These are phyloP conservation scores for Boleophthalmus pectinirostris DNA, from an alignment of 2,113 vertebrate species.

Conservation along the genomic window DNA sequence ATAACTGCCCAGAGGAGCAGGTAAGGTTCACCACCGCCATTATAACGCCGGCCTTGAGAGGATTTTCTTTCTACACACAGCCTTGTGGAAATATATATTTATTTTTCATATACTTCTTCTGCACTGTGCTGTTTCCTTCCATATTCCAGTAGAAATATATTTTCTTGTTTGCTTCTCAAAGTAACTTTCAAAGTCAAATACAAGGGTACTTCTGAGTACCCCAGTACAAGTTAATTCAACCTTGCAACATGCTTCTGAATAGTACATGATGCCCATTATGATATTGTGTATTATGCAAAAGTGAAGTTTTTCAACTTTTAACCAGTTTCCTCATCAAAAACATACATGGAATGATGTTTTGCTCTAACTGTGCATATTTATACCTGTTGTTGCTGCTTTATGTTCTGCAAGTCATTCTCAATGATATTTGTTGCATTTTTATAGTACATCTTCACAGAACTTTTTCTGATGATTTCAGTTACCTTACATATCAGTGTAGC, in stretches of 20 bases:
- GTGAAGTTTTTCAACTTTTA: too few species aligned
- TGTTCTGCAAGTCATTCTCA: background rate
- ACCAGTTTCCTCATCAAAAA: too few species aligned
- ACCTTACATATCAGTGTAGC: too few species aligned
- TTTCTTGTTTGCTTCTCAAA: slow-evolving; percentile 16
- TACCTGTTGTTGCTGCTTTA: background rate
- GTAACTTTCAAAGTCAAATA: background rate
- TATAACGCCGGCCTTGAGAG: slow-evolving; percentile 25
- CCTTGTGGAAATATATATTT: slow-evolving; percentile 1
- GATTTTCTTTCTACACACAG: slow-evolving; percentile 27
- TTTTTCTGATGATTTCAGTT: too few species aligned
- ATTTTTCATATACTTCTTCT: too few species aligned
- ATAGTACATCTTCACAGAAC: too few species aligned
- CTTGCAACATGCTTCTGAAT: background rate
- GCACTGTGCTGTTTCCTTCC: background rate
- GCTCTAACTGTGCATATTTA: too few species aligned
- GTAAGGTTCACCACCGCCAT: slow-evolving; percentile 22
- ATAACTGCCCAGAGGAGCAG: slow-evolving; percentile 48
- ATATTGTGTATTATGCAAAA: too few species aligned
- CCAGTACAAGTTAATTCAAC: background rate
- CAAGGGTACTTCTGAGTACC: background rate
- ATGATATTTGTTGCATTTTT: background rate
- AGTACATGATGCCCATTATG: too few species aligned
- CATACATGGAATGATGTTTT: too few species aligned
- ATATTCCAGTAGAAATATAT: slow-evolving; percentile 24